These are phyloP conservation scores for Phataginus tetradactyla DNA, from an alignment of 2,797 vertebrate genomes.

Conservation along the genomic window DNA sequence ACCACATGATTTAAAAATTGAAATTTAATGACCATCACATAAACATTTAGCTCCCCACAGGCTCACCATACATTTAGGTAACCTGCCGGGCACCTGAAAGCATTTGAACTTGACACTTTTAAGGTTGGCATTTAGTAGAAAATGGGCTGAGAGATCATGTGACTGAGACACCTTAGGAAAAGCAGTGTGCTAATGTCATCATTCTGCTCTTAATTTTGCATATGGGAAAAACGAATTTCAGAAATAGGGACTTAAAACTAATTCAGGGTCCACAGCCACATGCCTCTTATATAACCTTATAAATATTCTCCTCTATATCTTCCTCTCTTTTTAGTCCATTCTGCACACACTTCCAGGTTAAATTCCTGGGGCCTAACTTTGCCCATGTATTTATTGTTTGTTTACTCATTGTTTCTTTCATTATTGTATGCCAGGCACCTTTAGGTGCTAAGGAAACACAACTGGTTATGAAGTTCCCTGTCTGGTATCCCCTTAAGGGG, in stretches of 20 bases:
- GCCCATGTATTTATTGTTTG: background rate
- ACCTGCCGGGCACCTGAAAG: background rate
- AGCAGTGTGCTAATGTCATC: background rate
- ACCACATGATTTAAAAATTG: background rate
- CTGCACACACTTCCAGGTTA: background rate
- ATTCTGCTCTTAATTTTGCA: background rate
- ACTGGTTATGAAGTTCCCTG: background rate
- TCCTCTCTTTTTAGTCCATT: background rate
- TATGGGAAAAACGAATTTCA: background rate
- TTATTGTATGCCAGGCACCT: background rate
- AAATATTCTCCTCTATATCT: background rate
- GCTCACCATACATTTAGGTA: background rate
- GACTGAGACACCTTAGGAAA: background rate
- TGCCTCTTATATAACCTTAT: background rate
- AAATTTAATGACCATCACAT: background rate
- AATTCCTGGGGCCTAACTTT: background rate
- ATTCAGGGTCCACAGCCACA: background rate
- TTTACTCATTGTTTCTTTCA: background rate
- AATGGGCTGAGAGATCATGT: background rate
- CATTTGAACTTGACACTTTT: background rate
- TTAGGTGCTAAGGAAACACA: background rate
- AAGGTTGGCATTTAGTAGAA: background rate
- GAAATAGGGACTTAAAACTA: slow-evolving; percentile 30
- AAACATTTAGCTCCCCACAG: background rate
- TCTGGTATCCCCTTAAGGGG: background rate